Base-by-base conservation (phyloP, 2,797 vertebrate species). In the Trachops cirrhosus region DNA sequence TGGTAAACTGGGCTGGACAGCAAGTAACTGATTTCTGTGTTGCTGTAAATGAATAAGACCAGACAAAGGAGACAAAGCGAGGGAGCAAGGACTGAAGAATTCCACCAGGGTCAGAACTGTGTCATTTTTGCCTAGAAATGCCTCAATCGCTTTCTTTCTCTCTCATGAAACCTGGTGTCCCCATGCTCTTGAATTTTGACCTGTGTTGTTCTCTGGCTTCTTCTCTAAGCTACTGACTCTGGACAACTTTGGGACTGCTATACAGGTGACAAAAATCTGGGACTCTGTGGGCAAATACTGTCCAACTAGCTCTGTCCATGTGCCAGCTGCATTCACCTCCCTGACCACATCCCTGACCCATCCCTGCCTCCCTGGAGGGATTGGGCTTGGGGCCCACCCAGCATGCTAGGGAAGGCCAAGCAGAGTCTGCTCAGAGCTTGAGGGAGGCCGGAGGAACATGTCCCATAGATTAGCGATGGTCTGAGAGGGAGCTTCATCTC, bases 201-300 rank as follows among this genome's bases (percentile, higher is more conserved):
- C 75, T 93, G 39, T 4, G 32, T 52, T 88, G 52, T 82, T 96
- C 92, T 93, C 41, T 68, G 39, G 92, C 93, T 97, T 34, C 93
- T 75, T 64, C 91, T 9, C 34, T 16, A 74, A 89, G 68, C 64
- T 82, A 79, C 91, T 86, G 80, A 91, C 92, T 74, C 73, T 19
- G 37, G 94, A 91, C 96, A 93, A 74, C 80, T 24, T 24, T 70
- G 3, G n/a, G 12, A 46, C 26, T 3, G 10, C 71, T 29, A 3
- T 37, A 84, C 41, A 95, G 91, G 97, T 68, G 95, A 96, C 89
- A 96, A 95, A 96, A 88, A 97, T 96, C 90, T 93, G 93, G 84
- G 62, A 9, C 96, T 92, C 80, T 67, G 7, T 70, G 77, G 62
- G 79, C n/a, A 89, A 95, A 95, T 2, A 12, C 37, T 0, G 1